Base-by-base conservation (phyloP, 2,888 invertebrate genomes). In the Sarcophaga subvicina region DNA sequence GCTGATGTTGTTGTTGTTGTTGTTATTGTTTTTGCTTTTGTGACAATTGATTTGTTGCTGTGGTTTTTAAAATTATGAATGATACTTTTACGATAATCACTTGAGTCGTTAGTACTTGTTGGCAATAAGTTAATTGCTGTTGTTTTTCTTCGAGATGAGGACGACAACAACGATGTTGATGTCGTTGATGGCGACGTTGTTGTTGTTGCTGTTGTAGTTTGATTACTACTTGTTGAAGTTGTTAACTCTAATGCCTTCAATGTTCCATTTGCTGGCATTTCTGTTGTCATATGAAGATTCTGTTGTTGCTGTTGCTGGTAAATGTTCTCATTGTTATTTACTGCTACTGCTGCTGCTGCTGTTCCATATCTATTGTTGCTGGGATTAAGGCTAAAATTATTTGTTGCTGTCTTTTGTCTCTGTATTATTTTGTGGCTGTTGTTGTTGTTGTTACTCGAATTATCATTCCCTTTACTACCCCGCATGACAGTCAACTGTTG, bases 231-330 rank as follows among this genome's bases (percentile, higher is more conserved):
- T 54, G 17, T 14, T 54, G 17, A 54, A 54, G 54, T 54, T 17
- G 17, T 54, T 54, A 54, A 54, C 17, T 54, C 17, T 54, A 54
- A 54, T 12, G 54, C 70, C 14, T 5, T 20, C 66, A 14, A 47
- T 62, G 63, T 79, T 54, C 49, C 25, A 64, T 75, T 83, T 60
- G 66, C 72, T 88, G 71, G 70, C 67, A 59, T 85, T 73, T 60
- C 83, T 87, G 84, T 84, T 84, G 72, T 80, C 82, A 64, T 82
- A 77, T 64, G 66, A 80, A 72, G 76, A 59, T 76, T 72, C 72
- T 70, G 45, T 54, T 72, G 79, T 25, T 73, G 70, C 76, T 64
- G 66, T 66, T 69, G 75, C 20, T 82, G 71, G 60, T 54, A 70
- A 75, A 22, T 75, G 80, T 70, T 78, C 17, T 60, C 64, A 64